These are phyloP conservation scores for Brachionus manjavacas DNA, from an alignment of 1,140 invertebrate genomes.

Conservation along the genomic window DNA sequence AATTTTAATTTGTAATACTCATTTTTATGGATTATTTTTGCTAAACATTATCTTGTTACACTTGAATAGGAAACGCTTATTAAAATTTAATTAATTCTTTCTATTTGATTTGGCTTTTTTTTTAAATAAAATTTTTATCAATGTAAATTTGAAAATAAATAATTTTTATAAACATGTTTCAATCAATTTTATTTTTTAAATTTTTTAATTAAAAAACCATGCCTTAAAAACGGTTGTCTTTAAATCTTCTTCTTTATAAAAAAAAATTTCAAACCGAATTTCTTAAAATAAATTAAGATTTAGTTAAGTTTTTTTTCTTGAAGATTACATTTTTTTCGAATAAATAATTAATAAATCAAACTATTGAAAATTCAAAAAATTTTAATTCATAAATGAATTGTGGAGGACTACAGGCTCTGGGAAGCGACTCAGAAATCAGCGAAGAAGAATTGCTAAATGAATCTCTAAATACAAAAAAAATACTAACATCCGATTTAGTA, in stretches of 20 bases:
- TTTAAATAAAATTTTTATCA: neutral
- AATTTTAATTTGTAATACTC: neutral
- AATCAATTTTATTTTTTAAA: neutral
- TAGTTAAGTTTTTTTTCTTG: neutral
- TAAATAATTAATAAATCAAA: neutral
- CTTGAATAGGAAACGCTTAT: neutral
- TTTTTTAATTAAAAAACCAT: neutral
- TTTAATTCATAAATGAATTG: constrained; percentile 17
- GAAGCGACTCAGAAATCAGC: constrained; percentile 10
- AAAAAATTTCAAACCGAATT: too few species aligned
- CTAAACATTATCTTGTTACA: neutral
- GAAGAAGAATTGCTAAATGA: neutral
- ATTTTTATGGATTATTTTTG: neutral
- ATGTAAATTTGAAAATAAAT: constrained; percentile 37
- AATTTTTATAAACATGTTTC: neutral
- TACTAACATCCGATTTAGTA: neutral
- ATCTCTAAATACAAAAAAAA: neutral
- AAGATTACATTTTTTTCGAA: neutral
- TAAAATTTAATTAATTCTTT: neutral
- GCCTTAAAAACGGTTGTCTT: too few species aligned
- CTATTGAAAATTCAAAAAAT: neutral
- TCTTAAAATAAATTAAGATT: neutral
- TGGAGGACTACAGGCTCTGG: neutral
- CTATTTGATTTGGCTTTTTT: constrained; percentile 18
- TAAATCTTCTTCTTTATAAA: too few species aligned